Conservation (phyloP, 92 coral and sea anemone species). For the Umimayanthus kanabou region DNA sequence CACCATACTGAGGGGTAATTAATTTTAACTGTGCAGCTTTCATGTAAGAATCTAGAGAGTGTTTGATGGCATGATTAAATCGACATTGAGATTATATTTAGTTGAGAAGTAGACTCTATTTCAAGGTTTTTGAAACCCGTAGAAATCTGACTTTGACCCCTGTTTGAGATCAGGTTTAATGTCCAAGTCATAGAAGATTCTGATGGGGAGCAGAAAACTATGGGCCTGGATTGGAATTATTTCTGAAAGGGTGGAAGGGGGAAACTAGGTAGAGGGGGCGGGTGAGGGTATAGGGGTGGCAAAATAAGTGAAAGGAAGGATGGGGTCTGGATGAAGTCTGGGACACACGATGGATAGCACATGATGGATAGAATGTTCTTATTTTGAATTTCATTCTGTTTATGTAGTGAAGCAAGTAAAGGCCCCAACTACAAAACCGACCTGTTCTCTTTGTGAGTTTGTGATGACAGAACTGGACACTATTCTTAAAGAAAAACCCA, state of each 20-base stretch:
- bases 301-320: too few relatives aligned
- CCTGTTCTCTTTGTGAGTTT: slow-evolving; percentile 1
- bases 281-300: too few relatives aligned
- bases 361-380: too few relatives aligned
- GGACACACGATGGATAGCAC: too few relatives aligned
- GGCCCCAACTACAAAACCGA: not conserved
- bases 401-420: not conserved
- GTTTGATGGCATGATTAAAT: not conserved
- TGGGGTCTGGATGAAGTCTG: too few relatives aligned
- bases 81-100: not conserved
- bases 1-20: too few relatives aligned
- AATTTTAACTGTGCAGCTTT: not conserved
- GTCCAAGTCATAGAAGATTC: too few relatives aligned
- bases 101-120: not conserved
- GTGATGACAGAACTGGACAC: not conserved
- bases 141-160: not conserved
- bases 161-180: too few relatives aligned
- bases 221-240: too few relatives aligned
- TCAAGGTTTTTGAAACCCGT: not conserved
- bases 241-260: too few relatives aligned
- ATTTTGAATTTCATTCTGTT: not conserved
- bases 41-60: not conserved
- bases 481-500: not conserved
- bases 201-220: too few relatives aligned
- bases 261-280: too few relatives aligned